These are phyloP conservation scores for Watsonalla binaria DNA, from an alignment of 2,888 invertebrate genomes.

Conservation along the genomic window DNA sequence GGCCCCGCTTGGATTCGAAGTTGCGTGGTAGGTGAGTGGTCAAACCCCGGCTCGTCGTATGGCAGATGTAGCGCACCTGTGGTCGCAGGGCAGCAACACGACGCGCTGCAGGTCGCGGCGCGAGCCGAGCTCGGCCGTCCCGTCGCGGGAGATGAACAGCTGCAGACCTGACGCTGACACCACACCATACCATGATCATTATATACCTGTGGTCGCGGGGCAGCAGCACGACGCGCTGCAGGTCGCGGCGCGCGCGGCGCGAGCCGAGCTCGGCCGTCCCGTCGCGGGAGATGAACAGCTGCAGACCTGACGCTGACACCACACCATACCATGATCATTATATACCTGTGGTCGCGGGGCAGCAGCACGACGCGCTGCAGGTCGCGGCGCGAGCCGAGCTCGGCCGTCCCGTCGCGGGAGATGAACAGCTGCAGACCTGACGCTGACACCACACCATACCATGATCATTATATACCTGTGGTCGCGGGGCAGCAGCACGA, in stretches of 20 bases:
- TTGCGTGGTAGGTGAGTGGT: too few species aligned
- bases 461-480: constrained; percentile 35
- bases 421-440: constrained; percentile 94
- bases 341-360: constrained; percentile 59
- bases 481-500: constrained; percentile 65
- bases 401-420: constrained; percentile 92
- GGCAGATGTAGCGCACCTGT: constrained; percentile 33
- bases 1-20: too few species aligned
- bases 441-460: constrained; percentile 78
- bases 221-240: constrained; percentile 65
- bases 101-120: constrained; percentile 77
- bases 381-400: constrained; percentile 86
- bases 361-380: constrained; percentile 66
- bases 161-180: constrained; percentile 90
- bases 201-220: constrained; percentile 59
- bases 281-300: constrained; percentile 93
- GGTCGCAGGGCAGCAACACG: constrained; percentile 63
- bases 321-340: constrained; percentile 1
- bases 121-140: constrained; percentile 91
- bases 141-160: constrained; percentile 93
- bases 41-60: too few species aligned
- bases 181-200: constrained; percentile 5
- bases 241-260: constrained; percentile 75
- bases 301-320: constrained; percentile 88
- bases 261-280: constrained; percentile 92